Conservation (phyloP, 2,888 invertebrate genomes). For the Hartigia nigra region DNA sequence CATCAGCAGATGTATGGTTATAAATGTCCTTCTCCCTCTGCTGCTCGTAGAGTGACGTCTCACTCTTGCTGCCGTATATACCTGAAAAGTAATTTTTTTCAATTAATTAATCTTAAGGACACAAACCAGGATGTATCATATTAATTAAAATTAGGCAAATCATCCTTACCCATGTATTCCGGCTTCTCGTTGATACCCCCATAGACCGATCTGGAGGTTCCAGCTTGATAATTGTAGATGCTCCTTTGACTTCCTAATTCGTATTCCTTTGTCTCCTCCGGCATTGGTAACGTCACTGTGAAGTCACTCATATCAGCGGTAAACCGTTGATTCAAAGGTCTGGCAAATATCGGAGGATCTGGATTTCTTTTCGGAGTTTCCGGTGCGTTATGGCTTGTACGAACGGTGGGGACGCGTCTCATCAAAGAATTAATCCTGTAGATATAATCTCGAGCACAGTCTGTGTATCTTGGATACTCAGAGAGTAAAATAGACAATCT, state of each 20-base stretch:
- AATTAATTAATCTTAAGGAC: not conserved
- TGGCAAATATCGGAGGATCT: conserved; percentile 44
- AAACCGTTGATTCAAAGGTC: conserved; percentile 42
- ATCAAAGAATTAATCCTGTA: conserved; percentile 66
- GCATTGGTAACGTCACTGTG: not conserved
- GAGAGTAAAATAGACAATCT: conserved; percentile 73
- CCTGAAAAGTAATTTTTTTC: not conserved
- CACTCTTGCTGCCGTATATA: not conserved
- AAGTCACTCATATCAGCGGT: conserved; percentile 21
- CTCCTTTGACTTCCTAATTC: conserved; percentile 11
- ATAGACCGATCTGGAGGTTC: not conserved
- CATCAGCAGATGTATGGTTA: not conserved
- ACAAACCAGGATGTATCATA: not conserved
- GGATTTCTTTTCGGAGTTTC: conserved; percentile 52
- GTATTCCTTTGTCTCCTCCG: conserved; percentile 23
- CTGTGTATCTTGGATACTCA: conserved; percentile 70
- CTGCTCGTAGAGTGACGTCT: not conserved
- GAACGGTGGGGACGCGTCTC: conserved; percentile 18
- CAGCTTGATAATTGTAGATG: not conserved
- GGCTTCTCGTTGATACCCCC: not conserved
- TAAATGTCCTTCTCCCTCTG: not conserved
- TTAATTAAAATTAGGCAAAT: not conserved
- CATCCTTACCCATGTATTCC: not conserved
- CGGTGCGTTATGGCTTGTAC: conserved; percentile 31
- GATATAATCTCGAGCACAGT: conserved; percentile 69